Percentiles rank a stretch among this genome's conserved stretches.
Conservation (phyloP, 2,797 vertebrate species). For the Arctocebus calabarensis region DNA sequence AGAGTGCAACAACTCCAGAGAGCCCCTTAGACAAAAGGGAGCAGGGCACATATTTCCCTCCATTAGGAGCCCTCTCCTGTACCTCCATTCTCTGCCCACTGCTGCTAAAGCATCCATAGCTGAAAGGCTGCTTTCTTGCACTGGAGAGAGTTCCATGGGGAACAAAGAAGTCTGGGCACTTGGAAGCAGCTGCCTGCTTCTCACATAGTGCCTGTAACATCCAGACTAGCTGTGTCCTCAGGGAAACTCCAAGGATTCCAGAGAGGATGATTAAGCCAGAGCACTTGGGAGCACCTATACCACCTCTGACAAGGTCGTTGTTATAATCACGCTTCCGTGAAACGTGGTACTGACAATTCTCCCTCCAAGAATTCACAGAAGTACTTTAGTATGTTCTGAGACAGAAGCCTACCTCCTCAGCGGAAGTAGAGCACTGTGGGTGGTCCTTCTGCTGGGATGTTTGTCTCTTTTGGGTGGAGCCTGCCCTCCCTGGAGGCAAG, state of each 20-base stretch:
- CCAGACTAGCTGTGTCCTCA: not conserved
- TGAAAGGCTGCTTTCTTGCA: not conserved
- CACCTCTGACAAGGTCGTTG: not conserved
- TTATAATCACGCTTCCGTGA: not conserved
- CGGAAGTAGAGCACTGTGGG: not conserved
- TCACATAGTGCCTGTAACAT: not conserved
- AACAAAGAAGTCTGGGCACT: not conserved
- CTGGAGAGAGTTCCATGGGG: not conserved
- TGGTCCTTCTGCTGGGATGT: too few species aligned
- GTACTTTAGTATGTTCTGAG: not conserved
- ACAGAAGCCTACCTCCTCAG: not conserved
- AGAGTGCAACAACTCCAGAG: not conserved
- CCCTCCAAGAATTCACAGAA: not conserved
- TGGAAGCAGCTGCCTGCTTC: too few species aligned
- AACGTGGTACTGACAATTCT: not conserved
- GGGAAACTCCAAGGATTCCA: not conserved
- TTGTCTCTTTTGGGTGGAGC: not conserved
- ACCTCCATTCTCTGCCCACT: too few species aligned
- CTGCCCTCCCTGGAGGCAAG: not conserved
- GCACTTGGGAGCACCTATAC: not conserved
- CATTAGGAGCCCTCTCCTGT: not conserved
- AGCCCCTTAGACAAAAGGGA: not conserved
- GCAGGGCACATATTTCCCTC: not conserved
- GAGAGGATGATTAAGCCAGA: not conserved
- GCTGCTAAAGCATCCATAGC: not conserved